Percentiles rank a stretch among this genome's conserved stretches.
phyloP scores from a whole-genome alignment of 2,797 vertebrate genomes.

The Poecilia velifera region DNA sequence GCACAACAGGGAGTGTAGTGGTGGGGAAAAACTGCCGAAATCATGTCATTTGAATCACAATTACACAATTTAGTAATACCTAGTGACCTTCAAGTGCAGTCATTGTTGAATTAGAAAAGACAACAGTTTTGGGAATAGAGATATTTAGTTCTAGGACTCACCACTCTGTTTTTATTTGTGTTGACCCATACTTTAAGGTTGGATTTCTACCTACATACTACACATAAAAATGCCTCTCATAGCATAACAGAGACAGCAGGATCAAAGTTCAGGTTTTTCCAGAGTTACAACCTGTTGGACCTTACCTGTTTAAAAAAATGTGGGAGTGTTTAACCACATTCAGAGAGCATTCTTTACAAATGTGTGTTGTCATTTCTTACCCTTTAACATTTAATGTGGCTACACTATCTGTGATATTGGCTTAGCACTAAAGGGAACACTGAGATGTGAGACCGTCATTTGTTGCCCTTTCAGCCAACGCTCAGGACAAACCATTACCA shows the following conservation, averaged over 20 bases:
- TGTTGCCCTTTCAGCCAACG: constrained; percentile 19
- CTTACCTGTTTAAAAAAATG: neutral
- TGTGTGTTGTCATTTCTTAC: neutral
- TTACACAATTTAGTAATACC: neutral
- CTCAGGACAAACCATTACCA: constrained; percentile 33
- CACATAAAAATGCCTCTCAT: neutral
- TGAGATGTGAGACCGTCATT: constrained; percentile 37
- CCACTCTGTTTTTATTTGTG: neutral
- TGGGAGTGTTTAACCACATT: neutral
- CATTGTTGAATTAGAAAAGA: neutral
- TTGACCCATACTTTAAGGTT: neutral
- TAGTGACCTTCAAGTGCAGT: neutral
- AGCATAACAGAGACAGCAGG: neutral
- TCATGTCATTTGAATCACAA: neutral
- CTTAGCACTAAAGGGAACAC: constrained; percentile 16
- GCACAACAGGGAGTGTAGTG: neutral
- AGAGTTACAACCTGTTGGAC: neutral
- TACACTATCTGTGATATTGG: constrained; percentile 6
- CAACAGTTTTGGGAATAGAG: neutral
- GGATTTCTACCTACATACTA: neutral
- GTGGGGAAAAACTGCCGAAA: neutral
- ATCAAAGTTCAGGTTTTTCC: constrained; percentile 1
- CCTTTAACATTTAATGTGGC: constrained; percentile 1
- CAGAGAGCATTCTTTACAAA: constrained; percentile 5
- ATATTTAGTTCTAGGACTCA: neutral